Conservation (phyloP, 2,113 vertebrate species). For the Sylvia atricapilla region DNA sequence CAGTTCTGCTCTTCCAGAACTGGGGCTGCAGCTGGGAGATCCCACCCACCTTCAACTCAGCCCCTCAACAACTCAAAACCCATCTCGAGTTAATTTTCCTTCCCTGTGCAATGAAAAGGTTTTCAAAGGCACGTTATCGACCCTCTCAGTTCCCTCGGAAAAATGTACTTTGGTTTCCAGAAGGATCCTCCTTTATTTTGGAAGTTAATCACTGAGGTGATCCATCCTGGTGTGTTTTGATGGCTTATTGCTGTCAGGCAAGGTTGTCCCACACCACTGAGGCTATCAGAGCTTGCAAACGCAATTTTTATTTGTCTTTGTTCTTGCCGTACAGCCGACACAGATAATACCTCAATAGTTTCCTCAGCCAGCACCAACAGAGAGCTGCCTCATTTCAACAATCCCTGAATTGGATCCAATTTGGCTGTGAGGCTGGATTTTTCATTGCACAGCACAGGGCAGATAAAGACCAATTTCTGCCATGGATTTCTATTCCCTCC, state of each 20-base stretch:
- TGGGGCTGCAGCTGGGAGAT: not conserved
- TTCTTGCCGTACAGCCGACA: not conserved
- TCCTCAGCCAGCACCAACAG: slow-evolving; percentile 22
- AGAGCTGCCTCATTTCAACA: slow-evolving; percentile 18
- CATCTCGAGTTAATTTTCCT: not conserved
- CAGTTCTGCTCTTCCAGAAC: not conserved
- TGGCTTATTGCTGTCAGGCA: not conserved
- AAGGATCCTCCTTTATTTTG: not conserved
- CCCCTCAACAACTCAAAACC: not conserved
- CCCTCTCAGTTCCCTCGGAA: not conserved
- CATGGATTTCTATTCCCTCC: not conserved
- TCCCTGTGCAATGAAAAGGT: not conserved
- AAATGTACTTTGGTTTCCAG: not conserved
- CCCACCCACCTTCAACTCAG: not conserved
- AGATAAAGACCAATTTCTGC: not conserved
- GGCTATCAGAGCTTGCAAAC: slow-evolving; percentile 17
- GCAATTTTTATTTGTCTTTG: not conserved
- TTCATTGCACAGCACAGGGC: not conserved
- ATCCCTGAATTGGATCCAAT: slow-evolving; percentile 3
- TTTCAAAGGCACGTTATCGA: not conserved
- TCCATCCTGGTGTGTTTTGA: not conserved
- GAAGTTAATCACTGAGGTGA: not conserved
- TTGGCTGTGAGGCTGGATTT: slow-evolving; percentile 15
- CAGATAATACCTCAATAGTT: slow-evolving; percentile 9
- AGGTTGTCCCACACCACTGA: not conserved